Percentiles rank a stretch among this genome's conserved stretches.
These are phyloP conservation scores for Psophia crepitans DNA, from an alignment of 2,113 vertebrate species.

Conservation along the genomic window DNA sequence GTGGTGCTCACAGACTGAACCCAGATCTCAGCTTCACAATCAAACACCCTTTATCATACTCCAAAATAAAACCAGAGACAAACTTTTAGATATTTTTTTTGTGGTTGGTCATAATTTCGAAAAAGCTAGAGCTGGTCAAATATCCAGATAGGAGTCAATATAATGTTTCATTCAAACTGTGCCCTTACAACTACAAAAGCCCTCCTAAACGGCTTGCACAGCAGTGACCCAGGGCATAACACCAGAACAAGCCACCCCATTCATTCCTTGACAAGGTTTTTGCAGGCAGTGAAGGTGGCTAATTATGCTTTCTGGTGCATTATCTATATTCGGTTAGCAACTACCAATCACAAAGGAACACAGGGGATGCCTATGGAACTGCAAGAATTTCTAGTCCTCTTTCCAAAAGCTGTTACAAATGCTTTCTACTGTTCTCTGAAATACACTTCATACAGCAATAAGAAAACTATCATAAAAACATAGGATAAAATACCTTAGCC, in stretches of 20 bases:
- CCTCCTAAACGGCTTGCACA: not conserved
- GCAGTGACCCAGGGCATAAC: not conserved
- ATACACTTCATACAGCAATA: not conserved
- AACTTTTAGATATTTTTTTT: not conserved
- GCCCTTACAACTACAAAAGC: not conserved
- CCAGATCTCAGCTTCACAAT: not conserved
- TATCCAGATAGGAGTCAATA: not conserved
- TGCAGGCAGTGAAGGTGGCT: not conserved
- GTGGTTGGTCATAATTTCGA: rapidly evolving
- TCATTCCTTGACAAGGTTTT: not conserved
- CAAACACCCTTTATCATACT: not conserved
- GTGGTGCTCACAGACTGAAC: not conserved
- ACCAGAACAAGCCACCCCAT: not conserved
- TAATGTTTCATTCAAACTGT: not conserved
- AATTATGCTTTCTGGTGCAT: not conserved
- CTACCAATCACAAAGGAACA: not conserved
- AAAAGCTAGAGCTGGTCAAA: not conserved
- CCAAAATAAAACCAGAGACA: not conserved
- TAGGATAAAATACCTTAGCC: not conserved
- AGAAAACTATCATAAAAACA: not conserved
- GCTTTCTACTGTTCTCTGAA: not conserved
- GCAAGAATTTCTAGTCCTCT: not conserved
- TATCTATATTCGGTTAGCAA: not conserved
- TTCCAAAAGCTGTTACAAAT: not conserved
- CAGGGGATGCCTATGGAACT: not conserved